phyloP scores from a whole-genome alignment of 1,140 invertebrate species.

The Neodiprion fabricii region DNA sequence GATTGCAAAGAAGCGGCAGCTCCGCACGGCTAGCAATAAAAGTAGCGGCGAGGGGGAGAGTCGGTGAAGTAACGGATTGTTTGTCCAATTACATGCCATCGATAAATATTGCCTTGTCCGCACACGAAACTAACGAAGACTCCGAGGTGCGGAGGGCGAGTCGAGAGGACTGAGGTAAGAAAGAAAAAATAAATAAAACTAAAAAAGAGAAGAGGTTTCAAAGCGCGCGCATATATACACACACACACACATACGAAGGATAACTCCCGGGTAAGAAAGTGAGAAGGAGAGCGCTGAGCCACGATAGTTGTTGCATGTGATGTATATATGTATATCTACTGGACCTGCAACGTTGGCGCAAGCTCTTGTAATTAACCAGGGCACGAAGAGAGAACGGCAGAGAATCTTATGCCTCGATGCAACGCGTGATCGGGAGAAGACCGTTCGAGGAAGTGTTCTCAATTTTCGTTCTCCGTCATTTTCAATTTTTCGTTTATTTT shows the following conservation, averaged over 20 bases:
- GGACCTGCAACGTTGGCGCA: too few species aligned
- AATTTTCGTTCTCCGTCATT: too few species aligned
- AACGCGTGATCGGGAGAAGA: too few species aligned
- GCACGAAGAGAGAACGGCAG: too few species aligned
- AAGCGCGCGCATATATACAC: too few species aligned
- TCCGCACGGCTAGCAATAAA: too few species aligned
- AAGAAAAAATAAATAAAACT: neutral
- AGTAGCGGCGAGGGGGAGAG: neutral
- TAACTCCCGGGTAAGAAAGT: neutral
- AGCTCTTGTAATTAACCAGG: too few species aligned
- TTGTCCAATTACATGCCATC: conserved; percentile 37
- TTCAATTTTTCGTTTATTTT: too few species aligned
- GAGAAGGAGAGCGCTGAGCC: neutral
- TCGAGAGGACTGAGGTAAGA: neutral
- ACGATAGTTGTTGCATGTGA: neutral
- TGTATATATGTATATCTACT: too few species aligned
- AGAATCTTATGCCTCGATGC: too few species aligned
- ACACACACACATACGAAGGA: neutral
- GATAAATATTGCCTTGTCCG: conserved; percentile 15
- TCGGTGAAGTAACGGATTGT: conserved; percentile 32
- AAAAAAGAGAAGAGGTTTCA: neutral
- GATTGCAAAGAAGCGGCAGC: too few species aligned
- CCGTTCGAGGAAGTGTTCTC: too few species aligned
- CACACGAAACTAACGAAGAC: conserved; percentile 27
- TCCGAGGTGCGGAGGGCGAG: neutral